These are phyloP conservation scores for Cebidichthys violaceus DNA, from an alignment of 2,113 vertebrate genomes.

Conservation along the genomic window DNA sequence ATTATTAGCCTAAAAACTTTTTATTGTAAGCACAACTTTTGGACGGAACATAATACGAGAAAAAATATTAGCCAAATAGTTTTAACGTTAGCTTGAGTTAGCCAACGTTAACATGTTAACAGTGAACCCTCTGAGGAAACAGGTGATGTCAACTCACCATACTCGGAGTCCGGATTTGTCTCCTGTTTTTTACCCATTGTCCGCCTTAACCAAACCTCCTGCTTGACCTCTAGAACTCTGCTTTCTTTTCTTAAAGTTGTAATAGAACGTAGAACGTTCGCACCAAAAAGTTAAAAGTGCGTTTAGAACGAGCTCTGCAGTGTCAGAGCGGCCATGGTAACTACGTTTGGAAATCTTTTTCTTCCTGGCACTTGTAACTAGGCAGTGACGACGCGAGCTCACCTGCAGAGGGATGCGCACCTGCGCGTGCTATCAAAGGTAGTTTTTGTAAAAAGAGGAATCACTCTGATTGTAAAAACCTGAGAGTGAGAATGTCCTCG, in stretches of 20 bases:
- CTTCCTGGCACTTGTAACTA: conserved; percentile 56
- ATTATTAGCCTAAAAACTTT: neutral
- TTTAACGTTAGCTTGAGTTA: neutral
- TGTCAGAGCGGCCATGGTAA: neutral
- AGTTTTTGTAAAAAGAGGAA: neutral
- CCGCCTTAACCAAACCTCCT: neutral
- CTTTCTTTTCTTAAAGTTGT: neutral
- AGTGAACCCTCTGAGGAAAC: neutral
- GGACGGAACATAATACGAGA: neutral
- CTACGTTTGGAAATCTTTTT: conserved; percentile 68
- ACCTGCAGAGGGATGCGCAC: conserved; percentile 69
- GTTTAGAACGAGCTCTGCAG: neutral
- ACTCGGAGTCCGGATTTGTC: conserved; percentile 50
- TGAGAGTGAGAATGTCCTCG: neutral
- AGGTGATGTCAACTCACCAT: conserved; percentile 75
- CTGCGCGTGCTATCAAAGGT: conserved; percentile 49
- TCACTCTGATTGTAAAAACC: conserved; percentile 18
- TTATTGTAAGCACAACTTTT: neutral
- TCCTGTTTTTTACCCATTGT: conserved; percentile 76
- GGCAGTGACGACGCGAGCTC: conserved; percentile 60
- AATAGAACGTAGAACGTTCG: too few relatives aligned
- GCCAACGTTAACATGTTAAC: too few relatives aligned
- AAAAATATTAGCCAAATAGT: neutral
- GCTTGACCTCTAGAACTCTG: neutral
- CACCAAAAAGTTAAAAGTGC: neutral